These are phyloP conservation scores for Varanus komodoensis DNA, from an alignment of 2,113 vertebrate genomes.

Conservation along the genomic window DNA sequence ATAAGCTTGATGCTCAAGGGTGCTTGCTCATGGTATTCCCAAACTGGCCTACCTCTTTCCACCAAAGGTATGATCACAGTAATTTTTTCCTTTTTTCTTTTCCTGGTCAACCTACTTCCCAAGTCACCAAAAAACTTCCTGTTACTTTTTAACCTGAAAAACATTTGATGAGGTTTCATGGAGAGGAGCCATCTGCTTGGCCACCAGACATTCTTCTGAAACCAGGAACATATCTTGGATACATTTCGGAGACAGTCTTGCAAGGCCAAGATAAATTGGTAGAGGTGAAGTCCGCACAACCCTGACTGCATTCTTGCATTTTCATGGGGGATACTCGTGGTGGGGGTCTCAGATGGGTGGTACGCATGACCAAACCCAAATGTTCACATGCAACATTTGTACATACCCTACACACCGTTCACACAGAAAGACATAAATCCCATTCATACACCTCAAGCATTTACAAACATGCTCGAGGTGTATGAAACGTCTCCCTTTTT, in stretches of 20 bases:
- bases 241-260: background rate
- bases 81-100: background rate
- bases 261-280: background rate
- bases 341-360: background rate
- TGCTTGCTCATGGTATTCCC: too few species aligned
- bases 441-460: too few species aligned
- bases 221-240: too few species aligned
- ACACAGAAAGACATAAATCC: too few species aligned
- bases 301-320: background rate
- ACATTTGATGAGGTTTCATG: background rate
- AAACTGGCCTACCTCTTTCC: too few species aligned
- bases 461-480: too few species aligned
- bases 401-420: too few species aligned
- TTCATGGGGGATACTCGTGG: background rate
- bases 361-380: background rate
- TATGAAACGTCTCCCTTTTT: too few species aligned
- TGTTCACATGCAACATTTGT: background rate
- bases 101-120: background rate
- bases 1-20: too few species aligned
- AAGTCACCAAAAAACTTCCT: background rate
- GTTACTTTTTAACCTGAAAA: background rate
- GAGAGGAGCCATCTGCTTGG: too few species aligned
- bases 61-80: background rate
- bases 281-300: background rate
- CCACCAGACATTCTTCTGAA: too few species aligned